phyloP scores from a whole-genome alignment of 2,113 vertebrate species.

The Centrocercus urophasianus region DNA sequence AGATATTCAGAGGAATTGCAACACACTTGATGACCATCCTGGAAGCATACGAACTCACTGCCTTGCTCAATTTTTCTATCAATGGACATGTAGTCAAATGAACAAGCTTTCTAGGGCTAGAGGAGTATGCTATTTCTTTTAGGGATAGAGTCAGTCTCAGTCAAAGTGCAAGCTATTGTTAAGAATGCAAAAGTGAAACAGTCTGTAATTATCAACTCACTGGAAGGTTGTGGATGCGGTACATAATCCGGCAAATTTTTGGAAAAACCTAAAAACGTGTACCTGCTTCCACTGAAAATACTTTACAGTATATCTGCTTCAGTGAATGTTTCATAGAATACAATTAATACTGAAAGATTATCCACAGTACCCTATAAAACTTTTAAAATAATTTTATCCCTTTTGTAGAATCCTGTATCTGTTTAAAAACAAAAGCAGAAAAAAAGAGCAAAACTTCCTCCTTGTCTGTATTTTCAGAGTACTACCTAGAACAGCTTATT shows the following conservation, averaged over 20 bases:
- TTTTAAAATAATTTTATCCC: neutral
- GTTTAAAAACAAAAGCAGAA: neutral
- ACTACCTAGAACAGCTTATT: neutral
- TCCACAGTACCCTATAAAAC: neutral
- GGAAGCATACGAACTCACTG: neutral
- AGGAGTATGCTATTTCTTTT: neutral
- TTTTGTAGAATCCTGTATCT: neutral
- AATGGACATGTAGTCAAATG: neutral
- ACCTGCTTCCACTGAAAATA: neutral
- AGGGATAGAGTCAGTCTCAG: neutral
- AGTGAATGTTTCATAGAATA: neutral
- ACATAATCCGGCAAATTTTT: neutral
- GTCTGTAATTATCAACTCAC: neutral
- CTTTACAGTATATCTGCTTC: neutral
- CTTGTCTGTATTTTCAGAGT: conserved; percentile 34
- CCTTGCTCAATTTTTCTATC: neutral
- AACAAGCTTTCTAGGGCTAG: neutral
- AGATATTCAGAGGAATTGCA: neutral
- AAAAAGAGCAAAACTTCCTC: neutral
- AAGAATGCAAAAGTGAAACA: neutral
- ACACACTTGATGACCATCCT: neutral
- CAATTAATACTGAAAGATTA: neutral
- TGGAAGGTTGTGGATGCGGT: neutral
- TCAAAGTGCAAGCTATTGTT: neutral
- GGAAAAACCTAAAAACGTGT: neutral